Evolutionary conservation across 2,888 invertebrate genomes (phyloP).

Genomic region (Bembecia ichneumoniformis): DNA sequence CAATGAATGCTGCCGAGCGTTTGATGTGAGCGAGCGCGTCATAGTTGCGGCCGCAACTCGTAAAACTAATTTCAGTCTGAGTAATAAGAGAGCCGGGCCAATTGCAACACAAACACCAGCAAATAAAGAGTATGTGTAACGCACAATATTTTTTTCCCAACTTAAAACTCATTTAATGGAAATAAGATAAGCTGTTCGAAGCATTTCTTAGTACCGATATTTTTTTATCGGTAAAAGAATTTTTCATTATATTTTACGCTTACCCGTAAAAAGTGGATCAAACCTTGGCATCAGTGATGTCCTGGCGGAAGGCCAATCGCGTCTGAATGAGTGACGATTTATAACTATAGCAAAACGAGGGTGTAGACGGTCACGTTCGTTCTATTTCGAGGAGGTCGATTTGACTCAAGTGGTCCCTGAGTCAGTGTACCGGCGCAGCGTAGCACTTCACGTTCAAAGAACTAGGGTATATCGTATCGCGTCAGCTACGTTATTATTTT

Average conservation of each 20-base stretch:
- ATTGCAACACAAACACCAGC: slow-evolving; percentile 21
- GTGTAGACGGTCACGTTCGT: slow-evolving; percentile 53
- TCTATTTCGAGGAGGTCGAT: slow-evolving; percentile 63
- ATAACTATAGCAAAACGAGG: slow-evolving; percentile 46
- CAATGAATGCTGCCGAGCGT: slow-evolving; percentile 49
- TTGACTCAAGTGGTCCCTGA: slow-evolving; percentile 53
- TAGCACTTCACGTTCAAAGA: slow-evolving; percentile 52
- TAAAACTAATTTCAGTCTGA: slow-evolving; percentile 60
- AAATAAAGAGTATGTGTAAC: slow-evolving; percentile 16
- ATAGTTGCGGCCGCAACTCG: slow-evolving; percentile 47
- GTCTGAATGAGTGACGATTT: slow-evolving; percentile 68
- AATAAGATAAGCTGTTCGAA: too few relatives aligned
- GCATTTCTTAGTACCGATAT: too few relatives aligned
- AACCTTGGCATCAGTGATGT: slow-evolving; percentile 41
- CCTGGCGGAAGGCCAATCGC: slow-evolving; percentile 61
- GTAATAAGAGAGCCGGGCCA: slow-evolving; percentile 29
- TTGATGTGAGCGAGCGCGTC: slow-evolving; percentile 56
- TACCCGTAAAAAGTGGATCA: slow-evolving; percentile 37
- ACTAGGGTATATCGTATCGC: slow-evolving; percentile 48
- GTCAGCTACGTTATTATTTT: slow-evolving; percentile 9
- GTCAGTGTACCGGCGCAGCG: slow-evolving; percentile 31
- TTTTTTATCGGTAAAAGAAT: too few relatives aligned
- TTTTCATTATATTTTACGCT: slow-evolving; percentile 10
- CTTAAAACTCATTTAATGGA: too few relatives aligned
- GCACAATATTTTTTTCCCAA: background rate